A percentile compares a stretch with the other conserved stretches of the same genome.
These are phyloP conservation scores for Dendrocincla tyrannina DNA, from an alignment of 2,797 vertebrate genomes.

Conservation along the genomic window DNA sequence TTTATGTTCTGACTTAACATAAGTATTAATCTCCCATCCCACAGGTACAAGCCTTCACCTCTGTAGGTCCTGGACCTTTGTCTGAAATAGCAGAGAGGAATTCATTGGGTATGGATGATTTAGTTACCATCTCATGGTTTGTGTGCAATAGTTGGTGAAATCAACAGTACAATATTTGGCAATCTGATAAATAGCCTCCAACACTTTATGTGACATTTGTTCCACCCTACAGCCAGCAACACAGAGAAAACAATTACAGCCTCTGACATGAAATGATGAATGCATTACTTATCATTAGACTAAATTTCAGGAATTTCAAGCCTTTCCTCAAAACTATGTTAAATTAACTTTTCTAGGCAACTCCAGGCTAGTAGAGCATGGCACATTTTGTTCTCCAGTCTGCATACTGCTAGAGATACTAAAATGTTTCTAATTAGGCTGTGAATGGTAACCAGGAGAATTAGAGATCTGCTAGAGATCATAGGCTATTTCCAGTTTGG, in stretches of 20 bases:
- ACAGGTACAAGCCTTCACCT: slow-evolving; percentile 76
- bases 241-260: not conserved
- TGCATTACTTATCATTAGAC: not conserved
- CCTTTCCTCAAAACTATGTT: not conserved
- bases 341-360: not conserved
- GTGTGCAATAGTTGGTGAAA: not conserved
- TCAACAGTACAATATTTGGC: not conserved
- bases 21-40: not conserved
- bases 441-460: not conserved
- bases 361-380: not conserved
- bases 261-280: not conserved
- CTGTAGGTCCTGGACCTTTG: slow-evolving; percentile 71
- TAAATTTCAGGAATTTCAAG: not conserved
- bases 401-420: not conserved
- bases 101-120: slow-evolving; percentile 63
- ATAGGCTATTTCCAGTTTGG: not conserved
- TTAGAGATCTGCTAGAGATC: not conserved
- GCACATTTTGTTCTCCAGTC: not conserved
- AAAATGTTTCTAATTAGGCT: not conserved
- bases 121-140: not conserved
- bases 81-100: slow-evolving; percentile 61
- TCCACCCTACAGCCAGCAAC: not conserved
- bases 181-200: not conserved
- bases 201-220: not conserved
- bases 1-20: not conserved